Conservation (phyloP, 2,888 invertebrate genomes). For the Orgyia antiqua region DNA sequence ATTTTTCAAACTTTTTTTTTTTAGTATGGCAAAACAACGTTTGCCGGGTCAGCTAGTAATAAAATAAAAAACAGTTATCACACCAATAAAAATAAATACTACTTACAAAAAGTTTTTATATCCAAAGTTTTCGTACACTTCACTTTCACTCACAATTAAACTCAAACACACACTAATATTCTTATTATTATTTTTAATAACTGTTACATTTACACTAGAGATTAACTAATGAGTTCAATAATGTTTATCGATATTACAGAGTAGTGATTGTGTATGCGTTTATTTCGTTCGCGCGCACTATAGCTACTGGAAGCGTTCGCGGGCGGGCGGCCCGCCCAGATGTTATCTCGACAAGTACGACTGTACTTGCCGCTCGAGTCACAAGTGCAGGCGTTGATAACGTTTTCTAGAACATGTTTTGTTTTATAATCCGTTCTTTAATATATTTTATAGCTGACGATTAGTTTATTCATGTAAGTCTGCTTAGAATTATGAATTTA, state of each 20-base stretch:
- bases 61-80: not conserved
- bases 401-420: not conserved
- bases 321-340: conserved; percentile 63
- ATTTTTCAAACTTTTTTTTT: too few relatives aligned
- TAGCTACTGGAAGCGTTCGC: conserved; percentile 44
- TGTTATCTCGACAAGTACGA: conserved; percentile 46
- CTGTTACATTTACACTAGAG: conserved; percentile 13
- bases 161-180: conserved; percentile 11
- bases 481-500: too few relatives aligned
- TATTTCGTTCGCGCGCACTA: conserved; percentile 41
- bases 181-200: not conserved
- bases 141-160: conserved; percentile 21
- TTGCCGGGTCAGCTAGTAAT: too few relatives aligned
- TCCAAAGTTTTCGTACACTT: conserved; percentile 34
- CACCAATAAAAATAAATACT: conserved; percentile 10
- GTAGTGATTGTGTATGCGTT: conserved; percentile 34
- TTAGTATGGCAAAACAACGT: too few relatives aligned
- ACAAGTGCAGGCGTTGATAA: conserved; percentile 12
- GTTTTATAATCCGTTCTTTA: too few relatives aligned
- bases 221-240: conserved; percentile 9
- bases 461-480: too few relatives aligned
- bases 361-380: conserved; percentile 5
- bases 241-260: conserved; percentile 7
- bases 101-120: conserved; percentile 40
- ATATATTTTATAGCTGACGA: too few relatives aligned